phyloP scores from a whole-genome alignment of 2,113 vertebrate genomes.

The Balaeniceps rex region DNA sequence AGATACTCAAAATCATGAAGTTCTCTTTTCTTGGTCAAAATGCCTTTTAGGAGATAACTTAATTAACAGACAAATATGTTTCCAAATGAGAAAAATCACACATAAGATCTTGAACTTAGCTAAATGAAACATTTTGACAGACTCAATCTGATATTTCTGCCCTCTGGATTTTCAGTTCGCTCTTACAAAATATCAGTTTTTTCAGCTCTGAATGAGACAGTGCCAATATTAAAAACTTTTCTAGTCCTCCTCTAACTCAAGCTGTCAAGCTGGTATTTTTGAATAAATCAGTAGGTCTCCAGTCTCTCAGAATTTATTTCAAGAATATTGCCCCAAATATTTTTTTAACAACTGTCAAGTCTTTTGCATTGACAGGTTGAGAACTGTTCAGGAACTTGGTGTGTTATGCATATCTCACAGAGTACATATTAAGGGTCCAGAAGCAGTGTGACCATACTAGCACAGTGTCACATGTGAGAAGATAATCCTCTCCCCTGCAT shows the following conservation, averaged over 20 bases:
- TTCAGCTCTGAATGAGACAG: neutral
- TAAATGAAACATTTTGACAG: constrained; percentile 16
- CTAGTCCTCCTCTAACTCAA: neutral
- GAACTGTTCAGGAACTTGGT: neutral
- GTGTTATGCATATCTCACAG: neutral
- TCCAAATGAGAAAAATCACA: neutral
- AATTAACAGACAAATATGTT: neutral
- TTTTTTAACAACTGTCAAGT: neutral
- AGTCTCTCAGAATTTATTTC: constrained; percentile 1
- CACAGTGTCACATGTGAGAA: neutral
- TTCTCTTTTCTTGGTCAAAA: neutral
- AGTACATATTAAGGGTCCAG: neutral
- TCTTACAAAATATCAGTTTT: neutral
- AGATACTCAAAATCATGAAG: neutral
- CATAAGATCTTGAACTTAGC: neutral
- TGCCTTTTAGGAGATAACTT: neutral
- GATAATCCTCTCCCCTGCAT: neutral
- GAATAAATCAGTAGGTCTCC: neutral
- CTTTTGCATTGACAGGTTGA: neutral
- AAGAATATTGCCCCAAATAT: neutral
- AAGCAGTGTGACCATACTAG: neutral
- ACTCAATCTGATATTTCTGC: neutral
- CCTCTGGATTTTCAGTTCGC: neutral
- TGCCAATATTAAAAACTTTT: neutral
- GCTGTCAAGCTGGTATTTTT: neutral